Conservation (phyloP, 37 sponge, comb jelly and placozoan species). For the Axinella damicornis region DNA sequence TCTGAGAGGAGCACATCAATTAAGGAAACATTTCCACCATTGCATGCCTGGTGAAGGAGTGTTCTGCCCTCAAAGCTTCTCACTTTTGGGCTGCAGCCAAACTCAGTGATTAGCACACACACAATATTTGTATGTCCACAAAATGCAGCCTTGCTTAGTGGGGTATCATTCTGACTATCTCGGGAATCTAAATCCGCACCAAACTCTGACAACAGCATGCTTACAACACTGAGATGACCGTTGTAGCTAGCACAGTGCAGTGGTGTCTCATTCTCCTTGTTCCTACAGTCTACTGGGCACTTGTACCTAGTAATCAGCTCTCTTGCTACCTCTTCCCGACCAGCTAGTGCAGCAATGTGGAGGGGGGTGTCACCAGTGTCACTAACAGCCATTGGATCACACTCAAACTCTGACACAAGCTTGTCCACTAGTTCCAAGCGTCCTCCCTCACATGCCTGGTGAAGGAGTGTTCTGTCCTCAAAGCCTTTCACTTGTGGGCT, state of each 20-base stretch:
- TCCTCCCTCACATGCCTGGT: constrained; percentile 18
- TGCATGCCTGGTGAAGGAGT: constrained; percentile 16
- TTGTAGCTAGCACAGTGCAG: not conserved
- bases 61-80: constrained; percentile 1
- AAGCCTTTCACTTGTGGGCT: not conserved
- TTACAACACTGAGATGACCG: constrained; percentile 15
- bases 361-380: constrained; percentile 29
- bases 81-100: constrained; percentile 15
- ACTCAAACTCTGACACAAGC: not conserved
- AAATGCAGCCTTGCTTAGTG: constrained; percentile 2
- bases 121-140: constrained; percentile 12
- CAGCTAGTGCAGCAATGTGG: constrained; percentile 6
- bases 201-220: constrained; percentile 4
- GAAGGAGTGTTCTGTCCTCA: constrained; percentile 16
- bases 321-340: constrained; percentile 1
- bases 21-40: not conserved
- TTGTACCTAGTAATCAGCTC: constrained; percentile 6
- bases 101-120: constrained; percentile 15
- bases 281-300: not conserved
- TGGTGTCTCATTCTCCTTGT: constrained; percentile 1
- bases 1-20: not conserved
- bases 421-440: not conserved
- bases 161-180: not conserved
- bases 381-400: not conserved
- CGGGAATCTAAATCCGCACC: not conserved